These are phyloP conservation scores for Cygnus buccinator DNA, from an alignment of 2,113 vertebrate species.

Conservation along the genomic window DNA sequence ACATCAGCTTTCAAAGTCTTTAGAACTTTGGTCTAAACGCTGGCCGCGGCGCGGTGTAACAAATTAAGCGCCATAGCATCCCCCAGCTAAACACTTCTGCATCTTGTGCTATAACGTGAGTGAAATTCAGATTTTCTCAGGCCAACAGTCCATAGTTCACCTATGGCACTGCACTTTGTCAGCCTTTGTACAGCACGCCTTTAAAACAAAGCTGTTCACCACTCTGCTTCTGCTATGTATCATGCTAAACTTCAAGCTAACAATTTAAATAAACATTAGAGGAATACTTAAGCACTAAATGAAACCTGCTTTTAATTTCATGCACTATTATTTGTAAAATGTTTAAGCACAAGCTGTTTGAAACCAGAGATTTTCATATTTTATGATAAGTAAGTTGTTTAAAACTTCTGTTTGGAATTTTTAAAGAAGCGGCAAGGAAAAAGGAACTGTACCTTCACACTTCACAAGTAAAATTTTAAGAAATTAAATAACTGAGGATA, in stretches of 20 bases:
- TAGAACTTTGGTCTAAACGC: background rate
- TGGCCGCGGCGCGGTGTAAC: background rate
- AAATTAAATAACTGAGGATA: background rate
- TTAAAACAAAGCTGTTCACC: background rate
- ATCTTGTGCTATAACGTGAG: background rate
- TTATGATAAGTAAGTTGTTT: background rate
- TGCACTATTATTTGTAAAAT: background rate
- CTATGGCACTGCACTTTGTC: background rate
- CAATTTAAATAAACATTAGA: background rate
- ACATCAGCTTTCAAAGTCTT: conserved; percentile 10
- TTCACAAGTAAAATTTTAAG: background rate
- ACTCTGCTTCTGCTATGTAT: background rate
- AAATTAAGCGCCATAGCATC: background rate
- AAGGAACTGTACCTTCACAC: background rate
- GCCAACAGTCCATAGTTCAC: background rate
- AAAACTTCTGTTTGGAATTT: background rate
- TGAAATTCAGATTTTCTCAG: background rate
- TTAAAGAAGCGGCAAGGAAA: background rate
- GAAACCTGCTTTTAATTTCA: conserved; percentile 38
- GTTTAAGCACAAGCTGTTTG: background rate
- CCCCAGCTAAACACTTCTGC: background rate
- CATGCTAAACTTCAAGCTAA: background rate
- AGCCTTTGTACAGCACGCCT: accelerated
- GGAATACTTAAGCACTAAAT: background rate
- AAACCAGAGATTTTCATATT: background rate